phyloP scores from a whole-genome alignment of 2,888 invertebrate genomes.

The Aspidiotus rigidus region DNA sequence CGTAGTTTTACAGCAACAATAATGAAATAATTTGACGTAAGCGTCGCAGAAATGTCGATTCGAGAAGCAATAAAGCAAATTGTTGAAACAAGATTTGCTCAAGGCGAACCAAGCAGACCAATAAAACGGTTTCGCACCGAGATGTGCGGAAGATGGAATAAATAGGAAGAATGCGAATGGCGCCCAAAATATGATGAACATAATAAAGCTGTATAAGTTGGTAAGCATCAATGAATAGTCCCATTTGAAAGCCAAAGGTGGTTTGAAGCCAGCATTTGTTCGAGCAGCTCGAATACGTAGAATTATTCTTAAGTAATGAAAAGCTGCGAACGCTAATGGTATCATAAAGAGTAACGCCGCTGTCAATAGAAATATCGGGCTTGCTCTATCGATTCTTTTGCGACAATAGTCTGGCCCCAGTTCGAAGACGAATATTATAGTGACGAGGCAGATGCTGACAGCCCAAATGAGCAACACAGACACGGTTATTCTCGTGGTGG shows the following conservation, averaged over 20 bases:
- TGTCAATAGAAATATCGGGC: conserved; percentile 51
- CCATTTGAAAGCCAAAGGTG: conserved; percentile 53
- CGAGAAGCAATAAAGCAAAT: conserved; percentile 55
- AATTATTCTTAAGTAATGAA: conserved; percentile 47
- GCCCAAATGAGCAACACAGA: conserved; percentile 52
- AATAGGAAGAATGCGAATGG: conserved; percentile 57
- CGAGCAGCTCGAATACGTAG: conserved; percentile 48
- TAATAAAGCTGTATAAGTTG: conserved; percentile 55
- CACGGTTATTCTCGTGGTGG: conserved; percentile 48
- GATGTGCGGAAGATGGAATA: conserved; percentile 47
- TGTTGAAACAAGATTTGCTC: conserved; percentile 58
- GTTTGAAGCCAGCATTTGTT: conserved; percentile 52
- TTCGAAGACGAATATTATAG: conserved; percentile 52
- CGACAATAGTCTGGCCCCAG: conserved; percentile 62
- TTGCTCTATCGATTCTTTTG: conserved; percentile 46
- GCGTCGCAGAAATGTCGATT: conserved; percentile 61
- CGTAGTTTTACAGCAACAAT: conserved; percentile 70
- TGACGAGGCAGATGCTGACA: conserved; percentile 50
- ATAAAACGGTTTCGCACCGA: conserved; percentile 52
- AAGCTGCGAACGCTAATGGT: conserved; percentile 51
- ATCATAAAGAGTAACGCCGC: conserved; percentile 52
- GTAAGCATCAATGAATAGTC: conserved; percentile 55
- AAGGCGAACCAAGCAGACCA: conserved; percentile 61
- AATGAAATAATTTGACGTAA: conserved; percentile 64
- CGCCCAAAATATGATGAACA: conserved; percentile 57